Evolutionary conservation across 2,113 vertebrate genomes (phyloP), one percentile per base, ranked within the genome.

Genomic region (Ellobius talpinus): DNA sequence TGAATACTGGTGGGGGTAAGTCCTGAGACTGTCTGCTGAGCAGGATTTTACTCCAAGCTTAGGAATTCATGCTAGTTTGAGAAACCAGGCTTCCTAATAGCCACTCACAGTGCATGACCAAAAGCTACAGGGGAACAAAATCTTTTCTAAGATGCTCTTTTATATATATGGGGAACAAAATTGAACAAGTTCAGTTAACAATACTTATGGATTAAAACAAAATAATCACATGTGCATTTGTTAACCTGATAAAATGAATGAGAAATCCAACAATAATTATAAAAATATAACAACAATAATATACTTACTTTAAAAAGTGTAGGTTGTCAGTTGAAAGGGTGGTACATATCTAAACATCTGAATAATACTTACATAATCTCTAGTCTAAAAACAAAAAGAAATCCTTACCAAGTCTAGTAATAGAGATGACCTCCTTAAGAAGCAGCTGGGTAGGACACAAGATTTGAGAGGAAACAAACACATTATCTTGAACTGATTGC

Each of bases 1-100:
- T 33, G 70, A 98, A 98, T 87, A 98, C 95, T 98, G 98, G 79
- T 92, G 96, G 92, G 95, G 91, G 96, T 93, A 98, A 58, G 84
- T 93, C 91, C 94, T 91, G 95, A 97, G 91, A 98, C 95, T 24
- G 29, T 97, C 96, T 16, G 96, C 97, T 97, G 97, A 93, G 97
- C 84, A 97, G 89, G 73, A 97, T 98, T 98, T 98, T 98, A 96
- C 97, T 98, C 98, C 92, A 96, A 98, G 82, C 95, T 97, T 96
- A 5, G 92, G 84, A 98, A 98, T 98, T 98, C 97, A 97, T 96
- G 96, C 86, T 94, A 97, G 93, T 97, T 95, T 89, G 91, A 97
- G 87, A 97, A 98, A 97, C 91, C 61, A 91, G 81, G 68, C 97
- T 92, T 96, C 97, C 97, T 97, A 98, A 99, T 98, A 98, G 93